A percentile compares a stretch with the other conserved stretches of the same genome.
Evolutionary conservation across 2,888 invertebrate species (phyloP).

Genomic region (Trissolcus brochymenae): DNA sequence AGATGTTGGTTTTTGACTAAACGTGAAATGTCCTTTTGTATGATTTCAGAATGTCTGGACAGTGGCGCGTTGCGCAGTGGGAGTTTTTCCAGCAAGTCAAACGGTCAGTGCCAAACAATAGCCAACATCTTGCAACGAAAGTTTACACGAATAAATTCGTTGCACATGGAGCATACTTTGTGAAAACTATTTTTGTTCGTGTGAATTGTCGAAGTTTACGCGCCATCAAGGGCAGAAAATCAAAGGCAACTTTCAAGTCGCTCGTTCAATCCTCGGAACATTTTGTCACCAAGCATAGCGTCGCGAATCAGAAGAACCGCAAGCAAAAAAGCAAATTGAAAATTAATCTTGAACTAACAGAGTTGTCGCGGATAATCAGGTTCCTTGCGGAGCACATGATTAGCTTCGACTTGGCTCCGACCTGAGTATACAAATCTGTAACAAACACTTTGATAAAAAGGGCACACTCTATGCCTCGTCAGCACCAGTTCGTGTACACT

Average conservation of each 20-base stretch:
- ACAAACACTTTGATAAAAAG: not conserved
- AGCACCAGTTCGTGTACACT: conserved; percentile 2
- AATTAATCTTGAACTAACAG: no score
- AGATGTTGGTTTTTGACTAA: no score
- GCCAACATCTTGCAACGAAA: conserved; percentile 6
- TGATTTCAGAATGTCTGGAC: conserved; percentile 42
- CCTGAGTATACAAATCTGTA: not conserved
- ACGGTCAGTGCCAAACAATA: conserved; percentile 11
- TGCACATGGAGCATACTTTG: conserved; percentile 28
- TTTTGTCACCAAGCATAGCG: no score
- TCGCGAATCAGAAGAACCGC: no score
- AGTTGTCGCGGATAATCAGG: no score
- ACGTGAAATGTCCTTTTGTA: not conserved
- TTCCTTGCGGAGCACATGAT: no score
- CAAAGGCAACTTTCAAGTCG: no score
- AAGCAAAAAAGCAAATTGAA: no score
- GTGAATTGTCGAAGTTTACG: conserved; percentile 21
- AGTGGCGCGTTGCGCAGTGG: conserved; percentile 14
- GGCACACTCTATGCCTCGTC: not conserved
- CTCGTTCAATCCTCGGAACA: no score
- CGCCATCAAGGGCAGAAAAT: no score
- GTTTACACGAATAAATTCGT: conserved; percentile 12
- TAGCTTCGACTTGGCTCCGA: no score
- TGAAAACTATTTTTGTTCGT: conserved; percentile 49
- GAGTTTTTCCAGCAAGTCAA: conserved; percentile 42